Evolutionary conservation across 2,888 invertebrate species (phyloP).

Genomic region (Nipponacmea schrenckii): DNA sequence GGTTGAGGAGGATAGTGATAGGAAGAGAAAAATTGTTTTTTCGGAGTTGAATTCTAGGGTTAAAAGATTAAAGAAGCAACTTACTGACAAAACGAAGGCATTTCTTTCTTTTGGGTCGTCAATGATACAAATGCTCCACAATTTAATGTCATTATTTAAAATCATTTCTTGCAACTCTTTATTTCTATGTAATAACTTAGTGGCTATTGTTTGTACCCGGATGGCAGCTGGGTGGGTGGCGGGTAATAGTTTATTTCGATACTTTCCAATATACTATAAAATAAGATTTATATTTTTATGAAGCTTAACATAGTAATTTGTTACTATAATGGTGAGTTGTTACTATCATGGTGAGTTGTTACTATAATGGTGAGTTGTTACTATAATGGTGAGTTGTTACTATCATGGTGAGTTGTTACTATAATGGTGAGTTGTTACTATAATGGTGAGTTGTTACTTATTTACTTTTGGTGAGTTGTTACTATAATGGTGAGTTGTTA

Average conservation of each 20-base stretch:
- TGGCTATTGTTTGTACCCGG: slow-evolving; percentile 66
- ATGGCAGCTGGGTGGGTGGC: slow-evolving; percentile 64
- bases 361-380: too few species aligned
- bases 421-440: too few species aligned
- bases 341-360: too few species aligned
- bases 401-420: too few species aligned
- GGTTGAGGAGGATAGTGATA: background rate
- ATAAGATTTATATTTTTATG: slow-evolving; percentile 35
- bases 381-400: too few species aligned
- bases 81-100: slow-evolving; percentile 73
- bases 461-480: too few species aligned
- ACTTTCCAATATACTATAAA: slow-evolving; percentile 61
- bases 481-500: too few species aligned
- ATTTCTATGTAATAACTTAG: slow-evolving; percentile 69
- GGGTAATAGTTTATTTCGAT: slow-evolving; percentile 64
- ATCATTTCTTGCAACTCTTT: slow-evolving; percentile 68
- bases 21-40: background rate
- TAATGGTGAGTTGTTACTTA: too few species aligned
- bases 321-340: too few species aligned
- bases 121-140: slow-evolving; percentile 71
- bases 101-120: slow-evolving; percentile 69
- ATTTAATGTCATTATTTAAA: slow-evolving; percentile 49
- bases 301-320: too few species aligned
- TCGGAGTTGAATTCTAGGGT: too few species aligned
- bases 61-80: too few species aligned